Evolutionary conservation across 2,113 vertebrate species (phyloP).

Genomic region (Martes martes): DNA sequence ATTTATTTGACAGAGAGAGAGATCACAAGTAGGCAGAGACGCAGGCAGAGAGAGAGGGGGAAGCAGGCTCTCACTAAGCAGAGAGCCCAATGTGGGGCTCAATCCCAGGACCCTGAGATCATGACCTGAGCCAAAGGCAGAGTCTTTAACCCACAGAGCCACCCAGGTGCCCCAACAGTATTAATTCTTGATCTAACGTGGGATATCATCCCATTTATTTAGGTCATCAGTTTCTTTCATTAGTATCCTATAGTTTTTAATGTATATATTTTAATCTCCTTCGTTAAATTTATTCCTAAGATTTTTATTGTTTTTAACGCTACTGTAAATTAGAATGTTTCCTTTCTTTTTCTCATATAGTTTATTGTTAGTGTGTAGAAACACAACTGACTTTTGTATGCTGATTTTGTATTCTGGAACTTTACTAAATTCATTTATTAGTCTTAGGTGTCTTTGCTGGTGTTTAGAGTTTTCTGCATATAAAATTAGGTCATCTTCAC

Average conservation of each 20-base stretch:
- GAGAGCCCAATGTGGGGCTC: no score
- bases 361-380: neutral
- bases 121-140: no score
- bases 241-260: neutral
- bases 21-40: no score
- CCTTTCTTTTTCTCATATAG: neutral
- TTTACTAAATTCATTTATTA: neutral
- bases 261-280: neutral
- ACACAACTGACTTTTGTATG: neutral
- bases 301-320: neutral
- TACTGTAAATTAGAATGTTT: neutral
- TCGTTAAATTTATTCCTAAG: neutral
- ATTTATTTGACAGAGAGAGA: no score
- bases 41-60: no score
- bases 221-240: neutral
- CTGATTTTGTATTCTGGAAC: neutral
- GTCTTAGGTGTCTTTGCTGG: neutral
- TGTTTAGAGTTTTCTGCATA: neutral
- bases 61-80: no score
- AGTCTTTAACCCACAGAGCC: no score
- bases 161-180: neutral
- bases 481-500: neutral
- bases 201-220: neutral
- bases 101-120: no score
- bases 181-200: neutral